phyloP scores from a whole-genome alignment of 2,113 vertebrate genomes.

The Phylloscopus trochilus region DNA sequence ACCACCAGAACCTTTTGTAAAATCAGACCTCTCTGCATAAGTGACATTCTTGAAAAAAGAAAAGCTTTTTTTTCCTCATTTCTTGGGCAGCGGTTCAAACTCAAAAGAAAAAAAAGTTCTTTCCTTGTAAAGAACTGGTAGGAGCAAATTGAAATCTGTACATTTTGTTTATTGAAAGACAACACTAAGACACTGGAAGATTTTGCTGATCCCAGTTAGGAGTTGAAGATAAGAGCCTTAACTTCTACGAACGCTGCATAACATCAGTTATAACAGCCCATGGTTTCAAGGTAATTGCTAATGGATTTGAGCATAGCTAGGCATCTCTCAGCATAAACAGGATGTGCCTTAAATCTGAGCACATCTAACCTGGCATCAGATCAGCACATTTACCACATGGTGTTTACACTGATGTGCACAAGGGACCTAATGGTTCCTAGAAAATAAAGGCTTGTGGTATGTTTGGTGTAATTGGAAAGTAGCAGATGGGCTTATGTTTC shows the following conservation, averaged over 20 bases:
- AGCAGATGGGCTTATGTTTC: not conserved
- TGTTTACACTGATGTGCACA: not conserved
- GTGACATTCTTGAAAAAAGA: not conserved
- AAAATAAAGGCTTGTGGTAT: not conserved
- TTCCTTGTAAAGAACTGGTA: not conserved
- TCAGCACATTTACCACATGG: not conserved
- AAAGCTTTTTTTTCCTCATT: not conserved
- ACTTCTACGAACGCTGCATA: not conserved
- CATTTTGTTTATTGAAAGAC: not conserved
- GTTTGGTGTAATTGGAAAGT: not conserved
- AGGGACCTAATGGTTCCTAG: not conserved
- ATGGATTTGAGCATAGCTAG: not conserved
- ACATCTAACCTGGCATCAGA: not conserved
- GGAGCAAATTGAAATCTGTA: not conserved
- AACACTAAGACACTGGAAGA: not conserved
- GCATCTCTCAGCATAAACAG: not conserved
- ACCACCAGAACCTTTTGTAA: not conserved
- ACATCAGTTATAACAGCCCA: not conserved
- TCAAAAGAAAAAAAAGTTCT: not conserved
- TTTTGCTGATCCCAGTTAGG: not conserved
- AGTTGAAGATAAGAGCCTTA: not conserved
- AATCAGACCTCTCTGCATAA: not conserved
- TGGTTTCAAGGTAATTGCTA: not conserved
- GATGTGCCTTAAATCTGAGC: not conserved
- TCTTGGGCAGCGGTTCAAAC: not conserved